Evolutionary conservation across 2,888 invertebrate species (phyloP).

Genomic region (Anthophora plumipes): DNA sequence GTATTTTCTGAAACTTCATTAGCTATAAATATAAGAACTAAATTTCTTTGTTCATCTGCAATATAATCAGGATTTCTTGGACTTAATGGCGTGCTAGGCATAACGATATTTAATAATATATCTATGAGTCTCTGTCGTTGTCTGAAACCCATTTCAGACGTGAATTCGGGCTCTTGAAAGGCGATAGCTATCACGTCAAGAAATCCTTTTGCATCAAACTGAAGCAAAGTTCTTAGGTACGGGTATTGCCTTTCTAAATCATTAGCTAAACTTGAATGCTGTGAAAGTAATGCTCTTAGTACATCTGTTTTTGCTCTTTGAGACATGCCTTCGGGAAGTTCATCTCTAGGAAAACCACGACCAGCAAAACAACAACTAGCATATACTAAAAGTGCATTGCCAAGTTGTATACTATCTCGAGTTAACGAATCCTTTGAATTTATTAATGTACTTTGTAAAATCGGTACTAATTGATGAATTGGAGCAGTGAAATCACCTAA

Average conservation of each 20-base stretch:
- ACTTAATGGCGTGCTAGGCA: slow-evolving; percentile 83
- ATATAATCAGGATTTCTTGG: slow-evolving; percentile 79
- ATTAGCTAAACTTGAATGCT: slow-evolving; percentile 88
- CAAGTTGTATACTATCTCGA: slow-evolving; percentile 86
- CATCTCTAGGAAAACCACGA: slow-evolving; percentile 90
- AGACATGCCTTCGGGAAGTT: slow-evolving; percentile 88
- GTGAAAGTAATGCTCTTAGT: slow-evolving; percentile 89
- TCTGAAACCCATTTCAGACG: slow-evolving; percentile 89
- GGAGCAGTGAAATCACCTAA: slow-evolving; percentile 89
- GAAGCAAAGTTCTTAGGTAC: slow-evolving; percentile 90
- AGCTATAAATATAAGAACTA: slow-evolving; percentile 80
- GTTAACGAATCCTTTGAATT: slow-evolving; percentile 68
- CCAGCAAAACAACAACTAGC: slow-evolving; percentile 95
- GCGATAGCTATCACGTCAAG: slow-evolving; percentile 94
- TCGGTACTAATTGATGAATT: slow-evolving; percentile 88
- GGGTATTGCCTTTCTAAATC: slow-evolving; percentile 89
- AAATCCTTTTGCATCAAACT: slow-evolving; percentile 94
- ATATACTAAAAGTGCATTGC: slow-evolving; percentile 94
- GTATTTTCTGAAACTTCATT: slow-evolving; percentile 81
- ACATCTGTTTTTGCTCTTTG: slow-evolving; percentile 90
- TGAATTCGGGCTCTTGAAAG: slow-evolving; percentile 92
- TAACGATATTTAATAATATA: slow-evolving; percentile 91
- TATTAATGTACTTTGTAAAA: slow-evolving; percentile 84
- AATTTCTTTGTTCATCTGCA: slow-evolving; percentile 76
- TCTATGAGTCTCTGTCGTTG: slow-evolving; percentile 92